A percentile compares a stretch with the other conserved stretches of the same genome.
phyloP scores from a whole-genome alignment of 2,113 vertebrate species.

The Camelus bactrianus region DNA sequence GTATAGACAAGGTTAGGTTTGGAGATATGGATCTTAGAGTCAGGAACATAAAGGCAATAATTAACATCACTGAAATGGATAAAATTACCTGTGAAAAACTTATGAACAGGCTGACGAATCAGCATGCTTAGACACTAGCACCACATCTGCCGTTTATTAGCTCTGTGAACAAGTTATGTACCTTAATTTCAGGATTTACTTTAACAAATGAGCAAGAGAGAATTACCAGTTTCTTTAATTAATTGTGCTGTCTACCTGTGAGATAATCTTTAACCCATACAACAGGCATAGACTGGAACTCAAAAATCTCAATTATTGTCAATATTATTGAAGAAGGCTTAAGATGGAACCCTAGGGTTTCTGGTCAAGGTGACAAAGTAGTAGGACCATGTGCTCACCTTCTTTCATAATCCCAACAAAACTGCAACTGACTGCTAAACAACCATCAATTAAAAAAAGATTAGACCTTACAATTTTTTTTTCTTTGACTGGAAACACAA shows the following conservation, averaged over 20 bases:
- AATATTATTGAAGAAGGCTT: neutral
- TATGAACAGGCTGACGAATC: neutral
- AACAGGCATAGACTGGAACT: neutral
- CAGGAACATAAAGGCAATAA: neutral
- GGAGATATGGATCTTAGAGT: neutral
- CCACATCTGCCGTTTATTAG: neutral
- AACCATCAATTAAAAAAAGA: too few species aligned
- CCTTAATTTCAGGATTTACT: neutral
- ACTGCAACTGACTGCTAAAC: too few species aligned
- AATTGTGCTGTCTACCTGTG: neutral
- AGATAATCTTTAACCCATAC: neutral
- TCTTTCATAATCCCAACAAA: too few species aligned
- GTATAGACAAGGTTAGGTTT: neutral
- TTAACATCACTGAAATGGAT: neutral
- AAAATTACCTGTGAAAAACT: neutral
- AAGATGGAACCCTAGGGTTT: neutral
- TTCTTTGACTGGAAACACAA: too few species aligned
- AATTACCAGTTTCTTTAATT: neutral
- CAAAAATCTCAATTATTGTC: neutral
- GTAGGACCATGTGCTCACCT: too few species aligned
- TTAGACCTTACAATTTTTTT: too few species aligned
- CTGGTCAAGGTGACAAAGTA: too few species aligned
- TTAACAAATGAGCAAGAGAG: neutral
- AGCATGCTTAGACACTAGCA: neutral
- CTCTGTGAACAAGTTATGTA: neutral